Evolutionary conservation across 2,888 invertebrate species (phyloP).

Genomic region (Ophion ellenae): DNA sequence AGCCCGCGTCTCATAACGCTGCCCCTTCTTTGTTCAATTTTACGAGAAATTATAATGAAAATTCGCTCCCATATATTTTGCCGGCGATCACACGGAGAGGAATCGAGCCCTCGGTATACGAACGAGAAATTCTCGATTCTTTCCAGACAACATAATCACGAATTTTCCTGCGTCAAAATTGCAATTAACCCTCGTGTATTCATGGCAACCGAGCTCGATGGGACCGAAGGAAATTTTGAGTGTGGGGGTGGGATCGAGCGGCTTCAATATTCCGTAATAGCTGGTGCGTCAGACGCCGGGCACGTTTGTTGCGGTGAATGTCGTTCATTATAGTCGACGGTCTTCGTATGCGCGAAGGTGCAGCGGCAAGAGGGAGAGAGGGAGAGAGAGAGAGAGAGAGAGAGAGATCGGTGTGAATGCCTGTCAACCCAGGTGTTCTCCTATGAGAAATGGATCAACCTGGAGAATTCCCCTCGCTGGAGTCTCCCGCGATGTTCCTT

Average conservation of each 20-base stretch:
- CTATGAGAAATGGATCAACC: slow-evolving; percentile 80
- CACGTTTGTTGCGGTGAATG: slow-evolving; percentile 75
- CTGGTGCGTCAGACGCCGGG: slow-evolving; percentile 58
- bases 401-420: slow-evolving; percentile 75
- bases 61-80: slow-evolving; percentile 15
- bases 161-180: slow-evolving; percentile 29
- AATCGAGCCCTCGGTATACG: background rate
- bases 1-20: background rate
- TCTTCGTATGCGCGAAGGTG: slow-evolving; percentile 52
- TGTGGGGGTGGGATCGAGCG: slow-evolving; percentile 31
- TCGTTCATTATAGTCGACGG: slow-evolving; percentile 76
- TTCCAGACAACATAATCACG: slow-evolving; percentile 19
- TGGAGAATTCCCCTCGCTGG: slow-evolving; percentile 60
- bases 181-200: slow-evolving; percentile 47
- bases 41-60: slow-evolving; percentile 44
- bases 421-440: slow-evolving; percentile 78
- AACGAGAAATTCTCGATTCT: slow-evolving; percentile 3
- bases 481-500: slow-evolving; percentile 62
- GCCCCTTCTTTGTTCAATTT: slow-evolving; percentile 42
- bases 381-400: slow-evolving; percentile 63
- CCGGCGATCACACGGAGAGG: background rate
- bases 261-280: slow-evolving; percentile 55
- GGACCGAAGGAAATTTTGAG: background rate
- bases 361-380: background rate
- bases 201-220: slow-evolving; percentile 29